These are phyloP conservation scores for Cheiracanthium punctorium DNA, from an alignment of 2,888 invertebrate species.

Conservation along the genomic window DNA sequence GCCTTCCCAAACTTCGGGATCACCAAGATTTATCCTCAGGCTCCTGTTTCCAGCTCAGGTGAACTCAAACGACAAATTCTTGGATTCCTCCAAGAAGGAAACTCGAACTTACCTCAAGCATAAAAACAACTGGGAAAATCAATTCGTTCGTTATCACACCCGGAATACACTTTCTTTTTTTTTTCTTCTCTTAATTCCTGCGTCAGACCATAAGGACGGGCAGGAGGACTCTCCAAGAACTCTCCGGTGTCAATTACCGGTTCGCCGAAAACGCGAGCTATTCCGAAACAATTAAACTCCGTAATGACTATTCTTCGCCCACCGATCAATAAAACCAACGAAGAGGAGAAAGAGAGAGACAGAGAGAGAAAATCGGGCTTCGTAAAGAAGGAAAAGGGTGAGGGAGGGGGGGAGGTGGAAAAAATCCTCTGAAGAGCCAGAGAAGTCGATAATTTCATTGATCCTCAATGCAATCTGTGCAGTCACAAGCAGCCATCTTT, in stretches of 20 bases:
- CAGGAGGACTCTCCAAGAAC: too few relatives aligned
- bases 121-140: too few relatives aligned
- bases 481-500: constrained; percentile 50
- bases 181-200: too few relatives aligned
- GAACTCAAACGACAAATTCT: too few relatives aligned
- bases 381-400: background rate
- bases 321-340: constrained; percentile 39
- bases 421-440: constrained; percentile 43
- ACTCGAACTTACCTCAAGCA: too few relatives aligned
- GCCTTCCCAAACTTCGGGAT: too few relatives aligned
- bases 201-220: too few relatives aligned
- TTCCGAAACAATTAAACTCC: constrained; percentile 63
- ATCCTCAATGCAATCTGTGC: constrained; percentile 68
- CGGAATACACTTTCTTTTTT: too few relatives aligned
- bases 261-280: constrained; percentile 49
- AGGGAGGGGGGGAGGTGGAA: background rate
- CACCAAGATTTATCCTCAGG: too few relatives aligned
- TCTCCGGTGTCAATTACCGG: constrained; percentile 55
- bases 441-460: constrained; percentile 68
- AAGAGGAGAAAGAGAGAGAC: background rate
- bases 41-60: too few relatives aligned
- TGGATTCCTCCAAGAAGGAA: too few relatives aligned
- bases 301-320: constrained; percentile 54
- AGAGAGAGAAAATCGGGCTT: background rate
- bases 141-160: too few relatives aligned